These are phyloP conservation scores for Coptodon rendalli DNA, from an alignment of 2,113 vertebrate species.

Conservation along the genomic window DNA sequence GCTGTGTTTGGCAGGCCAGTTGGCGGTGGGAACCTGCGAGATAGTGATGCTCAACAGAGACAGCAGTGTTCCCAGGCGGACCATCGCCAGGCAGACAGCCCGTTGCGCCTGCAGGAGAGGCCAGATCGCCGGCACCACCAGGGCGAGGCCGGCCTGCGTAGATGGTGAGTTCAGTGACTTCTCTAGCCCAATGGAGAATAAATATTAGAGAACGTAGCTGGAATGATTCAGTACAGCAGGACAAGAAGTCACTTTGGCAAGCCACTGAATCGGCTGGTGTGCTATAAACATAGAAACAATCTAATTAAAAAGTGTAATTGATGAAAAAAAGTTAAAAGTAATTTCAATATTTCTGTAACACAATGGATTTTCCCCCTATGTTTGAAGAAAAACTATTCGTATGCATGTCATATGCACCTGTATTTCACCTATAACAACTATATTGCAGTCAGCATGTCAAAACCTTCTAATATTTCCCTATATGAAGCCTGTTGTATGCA, in stretches of 20 bases:
- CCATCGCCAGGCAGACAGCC: constrained; percentile 80
- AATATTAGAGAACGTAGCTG: not conserved
- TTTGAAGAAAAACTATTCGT: not conserved
- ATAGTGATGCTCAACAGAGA: constrained; percentile 82
- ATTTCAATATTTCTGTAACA: not conserved
- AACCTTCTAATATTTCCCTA: not conserved
- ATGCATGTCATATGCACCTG: not conserved
- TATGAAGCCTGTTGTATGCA: not conserved
- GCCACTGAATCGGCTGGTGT: not conserved
- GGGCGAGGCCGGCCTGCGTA: constrained; percentile 78
- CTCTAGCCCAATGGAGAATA: not conserved
- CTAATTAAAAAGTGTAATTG: not conserved
- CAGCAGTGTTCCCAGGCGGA: constrained; percentile 77
- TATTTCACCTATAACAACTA: not conserved
- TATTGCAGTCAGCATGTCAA: not conserved
- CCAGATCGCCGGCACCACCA: constrained; percentile 80
- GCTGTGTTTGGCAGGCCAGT: constrained; percentile 71
- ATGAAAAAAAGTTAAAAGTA: not conserved
- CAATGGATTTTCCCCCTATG: not conserved
- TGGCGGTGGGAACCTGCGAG: constrained; percentile 80
- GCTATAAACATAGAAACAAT: not conserved
- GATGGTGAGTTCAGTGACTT: constrained; percentile 68
- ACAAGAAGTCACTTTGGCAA: not conserved
- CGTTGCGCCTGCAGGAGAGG: constrained; percentile 80
- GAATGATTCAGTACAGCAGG: not conserved